A percentile compares a stretch with the other conserved stretches of the same genome.
Evolutionary conservation across 2,797 vertebrate genomes (phyloP).

Genomic region (Coregonus ussuriensis): DNA sequence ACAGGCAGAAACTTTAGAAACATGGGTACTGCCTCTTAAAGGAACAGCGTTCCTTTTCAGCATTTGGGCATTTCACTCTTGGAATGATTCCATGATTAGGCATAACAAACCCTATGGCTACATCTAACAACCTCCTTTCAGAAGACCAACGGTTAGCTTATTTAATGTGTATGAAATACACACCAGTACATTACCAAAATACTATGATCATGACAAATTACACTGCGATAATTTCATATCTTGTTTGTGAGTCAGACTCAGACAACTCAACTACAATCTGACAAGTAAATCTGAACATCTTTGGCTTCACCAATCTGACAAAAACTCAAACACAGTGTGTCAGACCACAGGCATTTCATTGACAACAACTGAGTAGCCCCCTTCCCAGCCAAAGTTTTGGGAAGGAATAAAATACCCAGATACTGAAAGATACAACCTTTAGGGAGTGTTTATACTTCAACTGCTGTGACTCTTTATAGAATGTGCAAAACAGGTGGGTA

Average conservation of each 20-base stretch:
- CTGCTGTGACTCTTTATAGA: slow-evolving; percentile 72
- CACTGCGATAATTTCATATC: neutral
- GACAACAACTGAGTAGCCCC: slow-evolving; percentile 1
- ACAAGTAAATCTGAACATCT: neutral
- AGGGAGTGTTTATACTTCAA: slow-evolving; percentile 75
- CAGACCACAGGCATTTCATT: slow-evolving; percentile 7
- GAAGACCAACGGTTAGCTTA: slow-evolving; percentile 62
- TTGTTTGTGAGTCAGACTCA: neutral
- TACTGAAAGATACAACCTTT: slow-evolving; percentile 25
- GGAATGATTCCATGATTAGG: slow-evolving; percentile 71
- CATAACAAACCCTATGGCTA: slow-evolving; percentile 64
- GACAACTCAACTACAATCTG: slow-evolving; percentile 1
- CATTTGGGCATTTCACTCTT: slow-evolving; percentile 52
- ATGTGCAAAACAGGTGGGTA: slow-evolving; percentile 87
- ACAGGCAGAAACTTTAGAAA: slow-evolving; percentile 87
- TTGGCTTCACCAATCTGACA: slow-evolving; percentile 7
- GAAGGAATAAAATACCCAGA: neutral
- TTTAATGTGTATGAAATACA: slow-evolving; percentile 7
- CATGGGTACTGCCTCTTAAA: slow-evolving; percentile 64
- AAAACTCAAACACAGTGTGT: slow-evolving; percentile 5
- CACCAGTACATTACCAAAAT: neutral
- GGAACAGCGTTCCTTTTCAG: slow-evolving; percentile 73
- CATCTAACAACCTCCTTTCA: slow-evolving; percentile 67
- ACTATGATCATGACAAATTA: neutral
- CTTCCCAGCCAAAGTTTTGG: neutral